Conservation (phyloP, 2,888 invertebrate species). For the Macrostomum cliftonense region DNA sequence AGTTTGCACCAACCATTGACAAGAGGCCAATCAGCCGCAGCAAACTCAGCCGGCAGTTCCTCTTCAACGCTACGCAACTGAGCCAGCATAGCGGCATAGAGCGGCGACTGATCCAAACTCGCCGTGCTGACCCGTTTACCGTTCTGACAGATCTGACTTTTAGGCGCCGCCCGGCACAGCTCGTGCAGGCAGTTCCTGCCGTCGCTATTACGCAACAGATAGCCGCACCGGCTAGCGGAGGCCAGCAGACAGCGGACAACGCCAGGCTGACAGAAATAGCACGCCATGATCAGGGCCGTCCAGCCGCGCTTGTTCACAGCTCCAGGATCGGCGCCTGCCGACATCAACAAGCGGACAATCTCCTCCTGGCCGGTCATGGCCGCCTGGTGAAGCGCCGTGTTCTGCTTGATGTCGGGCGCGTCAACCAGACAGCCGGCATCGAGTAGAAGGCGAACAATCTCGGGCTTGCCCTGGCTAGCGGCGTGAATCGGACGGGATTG, state of each 20-base stretch:
- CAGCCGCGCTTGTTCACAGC: slow-evolving; percentile 34
- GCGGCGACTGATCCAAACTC: too few species aligned
- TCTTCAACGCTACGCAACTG: too few species aligned
- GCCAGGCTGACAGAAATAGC: slow-evolving; percentile 32
- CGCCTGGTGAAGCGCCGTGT: slow-evolving; percentile 34
- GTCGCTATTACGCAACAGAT: slow-evolving; percentile 27
- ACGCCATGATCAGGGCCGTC: slow-evolving; percentile 35
- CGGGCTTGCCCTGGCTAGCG: slow-evolving; percentile 35
- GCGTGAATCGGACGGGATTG: slow-evolving; percentile 36
- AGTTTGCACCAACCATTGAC: too few species aligned
- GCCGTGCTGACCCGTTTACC: too few species aligned
- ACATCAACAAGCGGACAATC: slow-evolving; percentile 26
- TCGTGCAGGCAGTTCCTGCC: slow-evolving; percentile 31
- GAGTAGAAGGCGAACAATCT: slow-evolving; percentile 30
- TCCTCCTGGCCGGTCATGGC: slow-evolving; percentile 36
- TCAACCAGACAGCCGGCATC: slow-evolving; percentile 31
- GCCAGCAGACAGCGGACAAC: slow-evolving; percentile 25
- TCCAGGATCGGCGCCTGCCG: slow-evolving; percentile 29
- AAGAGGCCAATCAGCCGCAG: too few species aligned
- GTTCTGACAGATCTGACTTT: too few species aligned
- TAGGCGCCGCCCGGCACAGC: slow-evolving; percentile 19
- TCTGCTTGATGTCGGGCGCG: slow-evolving; percentile 31
- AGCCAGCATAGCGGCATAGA: too few species aligned
- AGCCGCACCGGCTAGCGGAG: not conserved
- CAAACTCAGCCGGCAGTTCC: too few species aligned